Evolutionary conservation across 2,888 invertebrate species (phyloP).

Genomic region (Nomada lathburiana): DNA sequence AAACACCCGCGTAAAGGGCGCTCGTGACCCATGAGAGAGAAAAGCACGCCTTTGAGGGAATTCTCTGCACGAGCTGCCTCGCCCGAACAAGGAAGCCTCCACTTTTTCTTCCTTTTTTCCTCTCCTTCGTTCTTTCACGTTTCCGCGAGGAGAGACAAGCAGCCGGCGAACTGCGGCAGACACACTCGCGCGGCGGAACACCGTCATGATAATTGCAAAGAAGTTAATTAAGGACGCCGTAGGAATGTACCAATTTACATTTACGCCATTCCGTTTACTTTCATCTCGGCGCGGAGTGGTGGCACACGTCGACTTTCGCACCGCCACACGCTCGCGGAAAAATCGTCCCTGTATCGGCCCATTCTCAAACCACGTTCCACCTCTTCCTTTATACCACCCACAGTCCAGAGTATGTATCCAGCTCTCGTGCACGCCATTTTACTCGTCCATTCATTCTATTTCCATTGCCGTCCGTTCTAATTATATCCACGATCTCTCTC

Average conservation of each 20-base stretch:
- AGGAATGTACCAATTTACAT: conserved; percentile 74
- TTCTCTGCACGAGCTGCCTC: conserved; percentile 46
- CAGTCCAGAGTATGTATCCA: background rate
- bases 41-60: conserved; percentile 53
- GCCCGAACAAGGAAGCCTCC: conserved; percentile 52
- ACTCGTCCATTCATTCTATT: conserved; percentile 42
- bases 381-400: conserved; percentile 20
- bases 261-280: conserved; percentile 67
- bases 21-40: conserved; percentile 10
- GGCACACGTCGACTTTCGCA: conserved; percentile 20
- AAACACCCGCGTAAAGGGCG: conserved; percentile 57
- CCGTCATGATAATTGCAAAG: conserved; percentile 73
- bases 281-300: conserved; percentile 44
- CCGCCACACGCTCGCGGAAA: background rate
- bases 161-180: conserved; percentile 41
- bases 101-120: conserved; percentile 1
- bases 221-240: conserved; percentile 75
- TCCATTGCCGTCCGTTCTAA: conserved; percentile 35
- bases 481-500: conserved; percentile 18
- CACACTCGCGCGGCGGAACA: conserved; percentile 59
- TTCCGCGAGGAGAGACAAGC: conserved; percentile 37
- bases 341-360: conserved; percentile 43
- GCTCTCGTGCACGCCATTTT: conserved; percentile 26
- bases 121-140: conserved; percentile 16
- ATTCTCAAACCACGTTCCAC: background rate